Base-by-base conservation (phyloP, 2,888 invertebrate genomes). In the Corythucha ciliata region DNA sequence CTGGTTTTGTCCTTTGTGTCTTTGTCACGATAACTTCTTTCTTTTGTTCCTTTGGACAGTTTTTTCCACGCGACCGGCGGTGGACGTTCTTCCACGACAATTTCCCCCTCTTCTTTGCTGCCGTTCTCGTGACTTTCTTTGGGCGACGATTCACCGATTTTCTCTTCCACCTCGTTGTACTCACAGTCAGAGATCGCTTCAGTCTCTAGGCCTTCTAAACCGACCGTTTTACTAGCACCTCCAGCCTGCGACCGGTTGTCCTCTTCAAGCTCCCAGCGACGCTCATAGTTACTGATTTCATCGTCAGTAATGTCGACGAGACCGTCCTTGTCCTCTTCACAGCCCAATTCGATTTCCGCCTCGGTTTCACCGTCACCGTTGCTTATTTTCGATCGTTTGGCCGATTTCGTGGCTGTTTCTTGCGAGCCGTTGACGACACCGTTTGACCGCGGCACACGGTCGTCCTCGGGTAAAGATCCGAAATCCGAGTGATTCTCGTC, bases 141-240 rank as follows among this genome's bases (percentile, higher is more conserved):
- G 7, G 41, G 41, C 14, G 39, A 41, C 37, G 51, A 44, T 21
- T 63, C 58, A 55, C 60, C 52, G 57, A 58, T 21, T 47, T 57
- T 54, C 57, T 57, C 52, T 60, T 65, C 58, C 49, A 37, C 46
- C 58, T 62, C 26, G 54, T 62, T 77, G 56, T 77, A 78, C 62
- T 80, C 81, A 56, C 82, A 82, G 63, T 81, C 81, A 0, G 83
- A 83, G 59, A 83, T 82, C 66, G 82, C 71, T 68, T 84, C 83
- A 0, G 83, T 83, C 61, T 79, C 82, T 57, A 83, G 74, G 2
- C 78, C 81, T 59, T 72, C 74, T 49, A 76, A 66, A 1, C 71
- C 74, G n/a, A 59, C 57, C 36, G 59, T 55, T 45, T 60, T 60
- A 21, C 55, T 36, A 46, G 54, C 33, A n/a, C n/a, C n/a, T n/a